A percentile compares a stretch with the other conserved stretches of the same genome.
Conservation (phyloP, 2,797 vertebrate genomes). For the Macrochelys suwanniensis region DNA sequence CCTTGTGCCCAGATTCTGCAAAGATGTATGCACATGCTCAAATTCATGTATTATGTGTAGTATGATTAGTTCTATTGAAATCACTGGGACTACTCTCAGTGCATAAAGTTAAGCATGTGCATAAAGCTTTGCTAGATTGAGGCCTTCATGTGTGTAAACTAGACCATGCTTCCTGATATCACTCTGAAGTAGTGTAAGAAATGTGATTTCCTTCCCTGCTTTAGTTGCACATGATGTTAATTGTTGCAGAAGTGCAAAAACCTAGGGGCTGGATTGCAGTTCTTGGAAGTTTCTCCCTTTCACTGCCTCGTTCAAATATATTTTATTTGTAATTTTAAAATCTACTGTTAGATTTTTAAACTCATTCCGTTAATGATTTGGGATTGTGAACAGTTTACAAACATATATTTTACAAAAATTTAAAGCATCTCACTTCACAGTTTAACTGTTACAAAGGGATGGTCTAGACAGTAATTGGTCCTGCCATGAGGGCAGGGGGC, state of each 20-base stretch:
- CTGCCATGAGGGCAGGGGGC: too few species aligned
- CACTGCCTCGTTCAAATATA: background rate
- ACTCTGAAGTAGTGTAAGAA: background rate
- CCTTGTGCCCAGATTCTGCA: background rate
- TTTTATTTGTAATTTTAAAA: background rate
- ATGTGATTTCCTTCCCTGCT: background rate
- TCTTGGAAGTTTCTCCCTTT: background rate
- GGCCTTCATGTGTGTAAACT: background rate
- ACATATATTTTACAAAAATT: background rate
- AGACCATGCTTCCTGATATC: background rate
- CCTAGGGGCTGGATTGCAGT: background rate
- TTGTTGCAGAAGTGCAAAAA: background rate
- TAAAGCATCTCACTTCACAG: background rate
- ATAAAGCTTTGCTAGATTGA: background rate
- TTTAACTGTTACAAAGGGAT: background rate
- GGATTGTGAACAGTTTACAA: background rate
- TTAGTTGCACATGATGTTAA: background rate
- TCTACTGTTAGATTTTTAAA: rapidly evolving
- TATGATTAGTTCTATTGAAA: too few species aligned
- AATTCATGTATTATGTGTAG: too few species aligned
- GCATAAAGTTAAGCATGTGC: background rate
- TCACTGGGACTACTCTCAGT: too few species aligned
- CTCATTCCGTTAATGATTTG: background rate
- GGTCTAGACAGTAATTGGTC: too few species aligned
- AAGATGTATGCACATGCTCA: background rate